phyloP scores from a whole-genome alignment of 2,888 invertebrate genomes.

The Vanessa cardui region DNA sequence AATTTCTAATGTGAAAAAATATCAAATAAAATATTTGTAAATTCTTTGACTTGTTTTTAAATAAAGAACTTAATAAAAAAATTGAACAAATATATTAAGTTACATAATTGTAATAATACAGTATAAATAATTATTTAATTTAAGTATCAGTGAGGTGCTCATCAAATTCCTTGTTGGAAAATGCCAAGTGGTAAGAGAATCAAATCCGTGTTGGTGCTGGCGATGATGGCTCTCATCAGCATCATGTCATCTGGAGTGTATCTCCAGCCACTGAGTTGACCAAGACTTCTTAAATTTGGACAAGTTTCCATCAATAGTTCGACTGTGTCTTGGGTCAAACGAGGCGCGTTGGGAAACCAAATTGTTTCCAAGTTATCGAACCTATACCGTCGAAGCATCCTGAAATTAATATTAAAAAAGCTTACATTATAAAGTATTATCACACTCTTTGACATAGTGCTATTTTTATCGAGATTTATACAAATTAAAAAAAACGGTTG shows the following conservation, averaged over 20 bases:
- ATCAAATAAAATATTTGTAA: neutral
- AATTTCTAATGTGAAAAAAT: neutral
- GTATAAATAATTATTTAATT: conserved; percentile 24
- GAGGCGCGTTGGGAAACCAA: conserved; percentile 87
- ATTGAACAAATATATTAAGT: neutral
- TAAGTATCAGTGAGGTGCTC: conserved; percentile 14
- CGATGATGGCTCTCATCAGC: conserved; percentile 84
- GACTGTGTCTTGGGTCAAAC: conserved; percentile 84
- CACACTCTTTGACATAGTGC: too few relatives aligned
- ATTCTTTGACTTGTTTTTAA: neutral
- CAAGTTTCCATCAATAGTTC: conserved; percentile 86
- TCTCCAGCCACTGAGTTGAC: conserved; percentile 87
- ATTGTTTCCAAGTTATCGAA: conserved; percentile 85
- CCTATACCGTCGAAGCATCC: conserved; percentile 85
- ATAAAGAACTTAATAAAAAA: neutral
- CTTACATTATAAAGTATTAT: neutral
- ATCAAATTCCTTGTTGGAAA: conserved; percentile 65
- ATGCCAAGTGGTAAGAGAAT: conserved; percentile 84
- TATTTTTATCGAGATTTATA: too few relatives aligned
- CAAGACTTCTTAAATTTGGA: conserved; percentile 85
- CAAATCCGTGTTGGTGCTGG: conserved; percentile 86
- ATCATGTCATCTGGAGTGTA: conserved; percentile 86
- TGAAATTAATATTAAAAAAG: conserved; percentile 55
- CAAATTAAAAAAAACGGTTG: too few relatives aligned
- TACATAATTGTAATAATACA: neutral